Evolutionary conservation across 30 jellyfish, hydroid and myxozoan species (phyloP).

Genomic region (Turritopsis rubra): DNA sequence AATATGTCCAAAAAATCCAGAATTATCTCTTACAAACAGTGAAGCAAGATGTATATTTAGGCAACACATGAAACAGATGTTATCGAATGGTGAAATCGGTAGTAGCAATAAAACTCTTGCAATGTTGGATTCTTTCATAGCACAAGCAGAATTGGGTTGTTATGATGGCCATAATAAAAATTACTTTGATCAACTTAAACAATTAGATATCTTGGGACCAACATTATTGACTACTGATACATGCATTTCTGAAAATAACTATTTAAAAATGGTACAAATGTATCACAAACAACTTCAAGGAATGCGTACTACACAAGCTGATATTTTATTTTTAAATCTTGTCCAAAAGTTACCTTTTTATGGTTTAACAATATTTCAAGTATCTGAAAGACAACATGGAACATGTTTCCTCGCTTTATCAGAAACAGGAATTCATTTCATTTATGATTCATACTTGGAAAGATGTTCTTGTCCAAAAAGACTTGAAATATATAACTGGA

Average conservation of each 20-base stretch:
- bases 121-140: conserved; percentile 51
- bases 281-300: conserved; percentile 19
- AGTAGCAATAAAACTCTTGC: conserved; percentile 59
- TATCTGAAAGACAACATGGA: neutral
- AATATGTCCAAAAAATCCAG: conserved; percentile 59
- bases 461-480: neutral
- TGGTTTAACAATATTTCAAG: neutral
- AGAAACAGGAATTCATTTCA: conserved; percentile 23
- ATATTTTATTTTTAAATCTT: conserved; percentile 9
- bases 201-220: conserved; percentile 6
- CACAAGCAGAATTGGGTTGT: conserved; percentile 55
- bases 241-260: neutral
- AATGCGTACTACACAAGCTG: conserved; percentile 13
- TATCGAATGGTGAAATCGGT: conserved; percentile 44
- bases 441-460: conserved; percentile 6
- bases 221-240: neutral
- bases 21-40: conserved; percentile 12
- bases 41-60: conserved; percentile 47
- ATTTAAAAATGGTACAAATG: neutral
- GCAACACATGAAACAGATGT: conserved; percentile 40
- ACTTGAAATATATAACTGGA: conserved; percentile 4
- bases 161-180: neutral
- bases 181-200: neutral
- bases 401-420: conserved; percentile 8
- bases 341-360: conserved; percentile 17